Evolutionary conservation across 2,113 vertebrate species (phyloP), one percentile per base, ranked within the genome.

Genomic region (Euleptes europaea): DNA sequence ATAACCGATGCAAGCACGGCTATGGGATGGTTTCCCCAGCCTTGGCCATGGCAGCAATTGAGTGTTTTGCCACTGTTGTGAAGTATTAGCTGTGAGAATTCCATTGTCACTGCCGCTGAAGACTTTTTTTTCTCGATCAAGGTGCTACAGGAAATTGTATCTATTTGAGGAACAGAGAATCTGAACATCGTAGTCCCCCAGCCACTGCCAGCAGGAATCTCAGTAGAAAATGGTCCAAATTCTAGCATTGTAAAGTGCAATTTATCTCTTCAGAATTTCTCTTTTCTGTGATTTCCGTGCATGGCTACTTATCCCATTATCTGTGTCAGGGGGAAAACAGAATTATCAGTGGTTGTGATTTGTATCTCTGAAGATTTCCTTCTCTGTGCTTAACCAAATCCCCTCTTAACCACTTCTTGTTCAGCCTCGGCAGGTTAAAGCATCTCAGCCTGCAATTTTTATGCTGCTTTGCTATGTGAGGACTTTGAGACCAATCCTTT

Each of bases 291-390:
- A 94, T 95, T 95, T 94, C 93, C 90, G 90, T 95, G 93, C 94
- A 84, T 95, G 91, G 89, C 90, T 88, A 92, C 89, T 95, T 95
- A 94, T 93, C 94, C 94, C 86, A 95, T 95, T 95, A 96, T 95
- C 92, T 91, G 93, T 92, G 91, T 94, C 91, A 94, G 95, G 83
- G 92, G 90, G 92, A 95, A 95, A 95, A 95, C 93, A 95, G 94
- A 93, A 95, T 93, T 88, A 93, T 93, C 90, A 90, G 90, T 73
- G 84, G 92, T 89, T 67, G 1, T 93, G 93, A 96, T 94, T 93
- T 92, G 90, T 94, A 92, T 94, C 94, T 93, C 88, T 90, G 90
- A 94, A 92, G 92, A 91, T 92, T 94, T 92, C 91, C 91, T 90
- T 92, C 88, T 90, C 91, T 51, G 82, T 90, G 88, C 92, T 94